Conservation (phyloP, 1,140 invertebrate genomes). For the Ditylenchus dipsaci region DNA sequence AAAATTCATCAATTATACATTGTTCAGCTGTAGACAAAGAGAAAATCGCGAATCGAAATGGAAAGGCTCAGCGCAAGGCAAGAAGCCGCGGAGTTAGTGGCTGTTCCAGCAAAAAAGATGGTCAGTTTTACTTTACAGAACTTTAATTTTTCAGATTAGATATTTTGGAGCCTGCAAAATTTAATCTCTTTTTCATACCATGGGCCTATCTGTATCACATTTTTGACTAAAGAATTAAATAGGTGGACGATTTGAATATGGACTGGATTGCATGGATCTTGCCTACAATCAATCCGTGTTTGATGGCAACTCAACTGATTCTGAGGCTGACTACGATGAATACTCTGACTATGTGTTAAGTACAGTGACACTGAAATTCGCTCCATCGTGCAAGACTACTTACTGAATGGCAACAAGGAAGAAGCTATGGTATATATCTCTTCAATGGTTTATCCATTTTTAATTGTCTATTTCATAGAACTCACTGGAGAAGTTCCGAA, state of each 20-base stretch:
- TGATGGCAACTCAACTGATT: slow-evolving; percentile 31
- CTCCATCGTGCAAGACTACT: slow-evolving; percentile 22
- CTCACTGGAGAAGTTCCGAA: slow-evolving; percentile 26
- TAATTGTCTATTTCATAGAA: slow-evolving; percentile 6
- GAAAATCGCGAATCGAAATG: slow-evolving; percentile 22
- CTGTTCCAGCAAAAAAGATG: slow-evolving; percentile 40
- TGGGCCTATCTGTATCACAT: too few relatives aligned
- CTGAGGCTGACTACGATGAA: slow-evolving; percentile 37
- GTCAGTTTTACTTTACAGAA: slow-evolving; percentile 1
- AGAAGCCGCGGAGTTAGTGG: slow-evolving; percentile 43
- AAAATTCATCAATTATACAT: not conserved
- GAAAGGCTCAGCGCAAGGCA: slow-evolving; percentile 46
- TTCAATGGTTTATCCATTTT: not conserved
- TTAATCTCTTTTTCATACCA: too few relatives aligned
- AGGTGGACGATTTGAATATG: slow-evolving; percentile 44
- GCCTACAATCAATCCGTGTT: slow-evolving; percentile 27
- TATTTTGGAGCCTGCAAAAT: too few relatives aligned
- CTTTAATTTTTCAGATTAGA: too few relatives aligned
- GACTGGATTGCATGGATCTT: slow-evolving; percentile 42
- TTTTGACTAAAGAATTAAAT: not conserved
- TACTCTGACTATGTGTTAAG: slow-evolving; percentile 36
- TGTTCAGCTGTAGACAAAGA: not conserved
- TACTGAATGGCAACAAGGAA: slow-evolving; percentile 26
- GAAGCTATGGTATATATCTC: slow-evolving; percentile 25
- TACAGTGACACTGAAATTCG: slow-evolving; percentile 42